A percentile compares a stretch with the other conserved stretches of the same genome.
Evolutionary conservation across 2,113 vertebrate genomes (phyloP).

Genomic region (Scalopus aquaticus): DNA sequence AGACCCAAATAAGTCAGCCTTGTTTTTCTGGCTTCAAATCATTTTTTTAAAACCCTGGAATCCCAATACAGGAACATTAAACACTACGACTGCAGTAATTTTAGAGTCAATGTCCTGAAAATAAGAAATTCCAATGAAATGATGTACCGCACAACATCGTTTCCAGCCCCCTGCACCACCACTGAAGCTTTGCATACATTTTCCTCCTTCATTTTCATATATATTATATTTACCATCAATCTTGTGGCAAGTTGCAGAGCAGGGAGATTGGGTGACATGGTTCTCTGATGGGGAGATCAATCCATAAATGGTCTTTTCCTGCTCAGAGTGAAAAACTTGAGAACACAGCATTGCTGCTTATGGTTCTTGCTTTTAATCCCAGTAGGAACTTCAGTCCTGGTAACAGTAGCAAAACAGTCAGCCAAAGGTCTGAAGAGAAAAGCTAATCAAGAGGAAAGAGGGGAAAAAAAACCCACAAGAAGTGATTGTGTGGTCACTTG

Average conservation of each 20-base stretch:
- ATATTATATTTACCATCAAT: constrained; percentile 65
- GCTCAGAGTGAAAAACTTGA: neutral
- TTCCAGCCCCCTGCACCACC: constrained; percentile 52
- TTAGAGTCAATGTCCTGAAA: constrained; percentile 77
- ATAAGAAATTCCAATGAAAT: constrained; percentile 76
- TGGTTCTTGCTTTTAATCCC: neutral
- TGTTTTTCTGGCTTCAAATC: constrained; percentile 58
- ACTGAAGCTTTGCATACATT: constrained; percentile 62
- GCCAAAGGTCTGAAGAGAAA: constrained; percentile 46
- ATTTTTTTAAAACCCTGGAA: constrained; percentile 30
- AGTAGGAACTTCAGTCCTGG: neutral
- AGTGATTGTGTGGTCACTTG: neutral
- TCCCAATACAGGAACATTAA: constrained; percentile 65
- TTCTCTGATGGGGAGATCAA: constrained; percentile 53
- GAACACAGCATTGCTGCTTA: neutral
- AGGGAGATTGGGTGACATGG: constrained; percentile 52
- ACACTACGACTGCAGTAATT: constrained; percentile 67
- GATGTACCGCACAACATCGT: constrained; percentile 34
- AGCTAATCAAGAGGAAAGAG: constrained; percentile 32
- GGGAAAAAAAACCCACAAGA: neutral
- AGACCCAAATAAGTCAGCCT: constrained; percentile 59
- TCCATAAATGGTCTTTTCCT: constrained; percentile 18
- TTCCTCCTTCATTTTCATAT: constrained; percentile 75
- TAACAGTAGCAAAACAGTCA: constrained; percentile 18
- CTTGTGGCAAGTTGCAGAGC: constrained; percentile 52